Evolutionary conservation across 2,113 vertebrate genomes (phyloP).

Genomic region (Sceloporus undulatus): DNA sequence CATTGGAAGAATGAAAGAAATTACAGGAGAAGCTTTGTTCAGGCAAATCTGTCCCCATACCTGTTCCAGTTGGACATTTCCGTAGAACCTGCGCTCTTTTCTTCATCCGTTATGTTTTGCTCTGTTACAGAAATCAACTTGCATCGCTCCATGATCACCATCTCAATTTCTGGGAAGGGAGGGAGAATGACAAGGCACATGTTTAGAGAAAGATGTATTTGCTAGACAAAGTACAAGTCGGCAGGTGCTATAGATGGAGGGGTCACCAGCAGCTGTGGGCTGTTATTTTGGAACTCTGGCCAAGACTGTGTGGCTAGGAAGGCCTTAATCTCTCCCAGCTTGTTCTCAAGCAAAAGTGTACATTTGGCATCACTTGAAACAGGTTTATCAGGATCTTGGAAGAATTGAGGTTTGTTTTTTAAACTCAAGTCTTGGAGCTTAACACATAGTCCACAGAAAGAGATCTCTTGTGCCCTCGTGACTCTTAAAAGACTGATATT

Average conservation of each 20-base stretch:
- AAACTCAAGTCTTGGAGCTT: too few species aligned
- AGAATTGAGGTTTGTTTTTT: too few species aligned
- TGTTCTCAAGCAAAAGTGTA: too few species aligned
- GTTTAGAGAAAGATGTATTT: background rate
- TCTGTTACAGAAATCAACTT: slow-evolving; percentile 86
- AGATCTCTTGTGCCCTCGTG: too few species aligned
- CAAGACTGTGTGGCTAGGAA: background rate
- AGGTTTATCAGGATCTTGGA: too few species aligned
- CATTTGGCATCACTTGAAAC: too few species aligned
- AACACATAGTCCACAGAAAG: too few species aligned
- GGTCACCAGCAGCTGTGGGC: too few species aligned
- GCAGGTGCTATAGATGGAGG: background rate
- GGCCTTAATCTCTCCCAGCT: too few species aligned
- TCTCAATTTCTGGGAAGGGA: slow-evolving; percentile 91
- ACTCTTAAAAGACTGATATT: too few species aligned
- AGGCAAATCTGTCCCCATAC: slow-evolving; percentile 65
- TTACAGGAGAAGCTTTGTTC: background rate
- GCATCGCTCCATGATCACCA: slow-evolving; percentile 98
- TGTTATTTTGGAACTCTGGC: background rate
- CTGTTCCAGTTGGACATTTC: slow-evolving; percentile 86
- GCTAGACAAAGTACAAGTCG: too few species aligned
- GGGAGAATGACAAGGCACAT: background rate
- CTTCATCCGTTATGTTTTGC: slow-evolving; percentile 97
- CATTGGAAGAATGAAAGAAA: background rate
- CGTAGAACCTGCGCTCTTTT: slow-evolving; percentile 91